phyloP scores from a whole-genome alignment of 2,888 invertebrate species.

The Thyatira batis region DNA sequence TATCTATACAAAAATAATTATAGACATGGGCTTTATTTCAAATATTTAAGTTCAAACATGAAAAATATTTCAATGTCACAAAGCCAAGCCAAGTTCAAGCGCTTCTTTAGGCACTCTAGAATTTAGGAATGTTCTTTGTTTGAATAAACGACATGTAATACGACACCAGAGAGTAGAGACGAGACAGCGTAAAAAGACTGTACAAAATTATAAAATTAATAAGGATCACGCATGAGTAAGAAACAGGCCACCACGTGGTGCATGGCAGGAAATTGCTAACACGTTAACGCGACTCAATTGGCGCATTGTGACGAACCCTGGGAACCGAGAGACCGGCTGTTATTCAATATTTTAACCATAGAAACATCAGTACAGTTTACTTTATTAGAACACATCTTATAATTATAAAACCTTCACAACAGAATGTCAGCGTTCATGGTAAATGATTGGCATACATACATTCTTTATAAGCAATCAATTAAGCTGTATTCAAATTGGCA shows the following conservation, averaged over 20 bases:
- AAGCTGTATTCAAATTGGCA: background rate
- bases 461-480: background rate
- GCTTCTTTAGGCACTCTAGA: background rate
- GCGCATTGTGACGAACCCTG: slow-evolving; percentile 25
- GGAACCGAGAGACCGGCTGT: slow-evolving; percentile 14
- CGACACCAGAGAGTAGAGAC: background rate
- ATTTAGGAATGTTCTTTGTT: background rate
- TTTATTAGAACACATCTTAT: background rate
- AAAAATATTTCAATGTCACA: background rate
- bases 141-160: background rate
- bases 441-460: background rate
- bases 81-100: background rate
- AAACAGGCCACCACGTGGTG: slow-evolving; percentile 34
- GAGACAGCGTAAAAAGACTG: slow-evolving; percentile 6
- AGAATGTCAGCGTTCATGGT: background rate
- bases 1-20: background rate
- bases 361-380: too few relatives aligned
- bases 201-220: slow-evolving; percentile 37
- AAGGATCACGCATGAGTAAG: slow-evolving; percentile 50
- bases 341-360: background rate
- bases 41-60: background rate
- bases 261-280: slow-evolving; percentile 58
- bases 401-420: background rate
- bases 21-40: background rate
- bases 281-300: slow-evolving; percentile 33